phyloP scores from a whole-genome alignment of 2,888 invertebrate species.

The Lasioglossum morio region DNA sequence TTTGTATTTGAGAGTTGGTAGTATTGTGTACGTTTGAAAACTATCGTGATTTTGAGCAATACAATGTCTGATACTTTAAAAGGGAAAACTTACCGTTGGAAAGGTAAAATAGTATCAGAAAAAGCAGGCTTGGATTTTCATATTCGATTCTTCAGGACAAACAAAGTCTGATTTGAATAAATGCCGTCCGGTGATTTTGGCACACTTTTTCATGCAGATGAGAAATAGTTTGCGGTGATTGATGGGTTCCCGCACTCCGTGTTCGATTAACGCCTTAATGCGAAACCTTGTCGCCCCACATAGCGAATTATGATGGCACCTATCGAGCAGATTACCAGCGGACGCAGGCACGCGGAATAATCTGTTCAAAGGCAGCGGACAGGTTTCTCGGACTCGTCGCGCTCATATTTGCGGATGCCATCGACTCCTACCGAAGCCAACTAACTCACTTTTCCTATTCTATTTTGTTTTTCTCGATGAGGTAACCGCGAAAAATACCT shows the following conservation, averaged over 20 bases:
- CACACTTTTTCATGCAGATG: too few relatives aligned
- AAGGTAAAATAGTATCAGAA: too few relatives aligned
- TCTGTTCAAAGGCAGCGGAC: slow-evolving; percentile 23
- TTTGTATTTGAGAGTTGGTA: too few relatives aligned
- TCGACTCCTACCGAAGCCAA: slow-evolving; percentile 5
- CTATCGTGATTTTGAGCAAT: too few relatives aligned
- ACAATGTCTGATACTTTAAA: too few relatives aligned
- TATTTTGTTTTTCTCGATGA: not conserved
- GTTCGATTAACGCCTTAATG: not conserved
- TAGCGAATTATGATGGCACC: slow-evolving; percentile 10
- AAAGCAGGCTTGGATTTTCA: too few relatives aligned
- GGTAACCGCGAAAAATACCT: not conserved
- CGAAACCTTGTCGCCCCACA: slow-evolving; percentile 5
- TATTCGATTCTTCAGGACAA: too few relatives aligned
- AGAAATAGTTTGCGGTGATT: not conserved
- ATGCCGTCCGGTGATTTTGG: too few relatives aligned
- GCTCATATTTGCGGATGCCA: slow-evolving; percentile 3
- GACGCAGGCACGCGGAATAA: slow-evolving; percentile 39
- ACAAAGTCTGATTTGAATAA: too few relatives aligned
- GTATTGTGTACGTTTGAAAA: too few relatives aligned
- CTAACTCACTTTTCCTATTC: not conserved
- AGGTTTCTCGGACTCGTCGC: slow-evolving; percentile 36
- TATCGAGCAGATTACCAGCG: slow-evolving; percentile 17
- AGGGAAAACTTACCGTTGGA: too few relatives aligned
- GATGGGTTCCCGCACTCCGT: not conserved